phyloP scores from a whole-genome alignment of 2,888 invertebrate species.

The Terebella lapidaria region DNA sequence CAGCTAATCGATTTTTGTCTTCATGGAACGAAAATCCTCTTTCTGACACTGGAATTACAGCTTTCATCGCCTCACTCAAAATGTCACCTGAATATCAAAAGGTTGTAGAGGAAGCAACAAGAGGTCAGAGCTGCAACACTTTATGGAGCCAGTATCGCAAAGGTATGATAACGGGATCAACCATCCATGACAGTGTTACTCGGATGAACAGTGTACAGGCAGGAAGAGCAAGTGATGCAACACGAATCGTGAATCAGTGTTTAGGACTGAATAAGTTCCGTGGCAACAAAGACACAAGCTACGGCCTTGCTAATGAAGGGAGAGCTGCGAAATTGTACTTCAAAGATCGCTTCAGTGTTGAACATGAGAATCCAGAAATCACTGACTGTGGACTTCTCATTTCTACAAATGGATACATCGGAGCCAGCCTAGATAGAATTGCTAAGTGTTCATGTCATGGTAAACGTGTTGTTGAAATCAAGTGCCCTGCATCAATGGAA shows the following conservation, averaged over 20 bases:
- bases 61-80: not conserved
- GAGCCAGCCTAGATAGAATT: not conserved
- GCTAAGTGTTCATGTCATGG: conserved; percentile 1
- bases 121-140: not conserved
- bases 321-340: not conserved
- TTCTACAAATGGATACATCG: not conserved
- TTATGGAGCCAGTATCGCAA: not conserved
- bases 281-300: not conserved
- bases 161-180: not conserved
- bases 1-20: not conserved
- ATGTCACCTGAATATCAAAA: not conserved
- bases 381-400: not conserved
- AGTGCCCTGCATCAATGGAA: not conserved
- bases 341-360: not conserved
- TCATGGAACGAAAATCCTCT: not conserved
- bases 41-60: not conserved
- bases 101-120: not conserved
- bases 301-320: not conserved
- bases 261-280: not conserved
- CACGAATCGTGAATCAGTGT: not conserved
- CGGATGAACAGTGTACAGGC: not conserved
- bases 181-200: not conserved
- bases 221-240: not conserved
- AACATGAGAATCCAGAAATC: not conserved
- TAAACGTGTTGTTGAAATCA: not conserved